Base-by-base conservation (phyloP, 2,888 invertebrate species). In the Galerucella calmariensis region DNA sequence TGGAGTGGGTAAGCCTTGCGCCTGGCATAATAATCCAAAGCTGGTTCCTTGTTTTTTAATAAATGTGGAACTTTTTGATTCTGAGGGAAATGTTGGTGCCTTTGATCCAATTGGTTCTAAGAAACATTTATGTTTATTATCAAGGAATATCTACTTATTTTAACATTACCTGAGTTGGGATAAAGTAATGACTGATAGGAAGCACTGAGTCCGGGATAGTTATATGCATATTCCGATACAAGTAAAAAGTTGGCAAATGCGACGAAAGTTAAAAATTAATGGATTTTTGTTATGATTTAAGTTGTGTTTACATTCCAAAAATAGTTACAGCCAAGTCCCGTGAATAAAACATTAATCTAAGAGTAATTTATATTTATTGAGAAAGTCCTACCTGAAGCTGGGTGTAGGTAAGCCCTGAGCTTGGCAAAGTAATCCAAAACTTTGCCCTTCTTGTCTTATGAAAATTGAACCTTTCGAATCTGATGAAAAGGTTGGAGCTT, bases 361-460 rank as follows among this genome's bases (percentile, higher is more conserved):
- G 20, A 20, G 27, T 27, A 27, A 8, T 41, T 41, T 1, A 41
- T 41, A 41, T 41, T 41, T 41, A 41, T 41, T 41, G 35, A 41
- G 35, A 41, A 41, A 20, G 8, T 20, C 67, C 61, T 88, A 94
- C 93, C 92, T 93, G 91, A 92, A 92, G 83, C 90, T 84, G 82
- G 94, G 94, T 76, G 92, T 90, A 82, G 93, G 93, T 85, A 90
- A 91, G 69, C 90, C 93, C 89, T 93, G 93, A 78, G 92, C 92
- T 79, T 90, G 90, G 82, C 91, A 91, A 35, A 89, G 84, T 61
- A 90, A 84, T 53, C 89, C 90, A 80, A 90, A 88, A 82, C 88
- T 86, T 73, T 86, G 86, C 56, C 85, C 86, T 75, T 84, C 84
- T 66, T 79, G 85, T 75, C 88, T 87, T 79, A 88, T 87, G 85